Percentiles rank a stretch among this genome's conserved stretches.
These are phyloP conservation scores for Altica lythri DNA, from an alignment of 2,888 invertebrate species.

Conservation along the genomic window DNA sequence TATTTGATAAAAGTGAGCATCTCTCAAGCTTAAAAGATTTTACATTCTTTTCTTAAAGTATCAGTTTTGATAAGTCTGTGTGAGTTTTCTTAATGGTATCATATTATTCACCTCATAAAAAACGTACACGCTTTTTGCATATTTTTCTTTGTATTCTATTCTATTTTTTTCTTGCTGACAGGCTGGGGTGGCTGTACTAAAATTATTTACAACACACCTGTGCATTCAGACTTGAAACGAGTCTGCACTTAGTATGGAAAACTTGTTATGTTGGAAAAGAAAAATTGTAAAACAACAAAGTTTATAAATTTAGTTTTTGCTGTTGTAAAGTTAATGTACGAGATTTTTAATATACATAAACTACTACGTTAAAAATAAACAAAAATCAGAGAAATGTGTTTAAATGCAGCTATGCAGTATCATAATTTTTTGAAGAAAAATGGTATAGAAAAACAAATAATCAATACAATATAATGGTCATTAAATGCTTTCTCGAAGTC, in stretches of 20 bases:
- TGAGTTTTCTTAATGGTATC: slow-evolving; percentile 50
- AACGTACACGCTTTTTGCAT: slow-evolving; percentile 44
- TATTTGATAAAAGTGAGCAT: no score
- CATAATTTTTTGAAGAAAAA: no score
- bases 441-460: no score
- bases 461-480: no score
- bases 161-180: slow-evolving; percentile 31
- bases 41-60: no score
- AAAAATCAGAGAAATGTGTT: no score
- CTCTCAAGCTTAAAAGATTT: no score
- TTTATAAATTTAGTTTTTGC: background rate
- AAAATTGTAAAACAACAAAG: background rate
- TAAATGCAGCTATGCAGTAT: no score
- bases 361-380: no score
- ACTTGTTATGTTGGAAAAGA: background rate
- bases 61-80: slow-evolving; percentile 38
- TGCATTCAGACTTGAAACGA: slow-evolving; percentile 5
- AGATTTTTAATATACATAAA: no score
- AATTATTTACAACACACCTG: slow-evolving; percentile 13
- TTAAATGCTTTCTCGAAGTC: no score
- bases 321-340: background rate
- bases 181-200: background rate
- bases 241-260: slow-evolving; percentile 6
- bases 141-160: slow-evolving; percentile 45
- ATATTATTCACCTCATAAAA: slow-evolving; percentile 51